A percentile compares a stretch with the other conserved stretches of the same genome.
These are phyloP conservation scores for Setipinna tenuifilis DNA, from an alignment of 2,797 vertebrate genomes.

Conservation along the genomic window DNA sequence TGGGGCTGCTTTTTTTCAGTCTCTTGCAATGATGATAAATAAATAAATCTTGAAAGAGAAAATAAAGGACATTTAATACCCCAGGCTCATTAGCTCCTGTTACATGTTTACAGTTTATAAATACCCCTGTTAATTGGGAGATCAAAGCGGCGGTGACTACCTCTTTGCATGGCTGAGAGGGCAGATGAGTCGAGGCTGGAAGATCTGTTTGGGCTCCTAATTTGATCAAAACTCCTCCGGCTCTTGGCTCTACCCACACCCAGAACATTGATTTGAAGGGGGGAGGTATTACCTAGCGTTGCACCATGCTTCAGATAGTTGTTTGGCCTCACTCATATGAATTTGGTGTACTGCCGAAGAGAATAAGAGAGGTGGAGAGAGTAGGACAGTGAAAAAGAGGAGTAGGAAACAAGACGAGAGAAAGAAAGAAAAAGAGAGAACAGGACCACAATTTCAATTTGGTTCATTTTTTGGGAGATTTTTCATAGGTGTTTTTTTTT, in stretches of 20 bases:
- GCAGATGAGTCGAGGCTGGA: conserved; percentile 49
- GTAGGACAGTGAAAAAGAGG: not conserved
- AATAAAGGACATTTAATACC: conserved; percentile 47
- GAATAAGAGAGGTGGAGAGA: not conserved
- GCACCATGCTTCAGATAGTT: conserved; percentile 33
- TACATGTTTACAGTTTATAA: conserved; percentile 77
- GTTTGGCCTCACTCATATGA: not conserved
- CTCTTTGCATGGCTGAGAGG: conserved; percentile 64
- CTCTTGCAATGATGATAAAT: conserved; percentile 3
- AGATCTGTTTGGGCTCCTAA: conserved; percentile 47
- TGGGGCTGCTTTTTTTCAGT: conserved; percentile 29
- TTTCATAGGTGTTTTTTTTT: not conserved
- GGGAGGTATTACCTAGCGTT: conserved; percentile 40
- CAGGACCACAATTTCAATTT: not conserved
- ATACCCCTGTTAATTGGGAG: conserved; percentile 72
- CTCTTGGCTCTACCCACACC: conserved; percentile 32
- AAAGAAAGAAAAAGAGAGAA: not conserved
- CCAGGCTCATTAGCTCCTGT: conserved; percentile 71
- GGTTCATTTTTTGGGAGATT: not conserved
- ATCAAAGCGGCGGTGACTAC: conserved; percentile 63
- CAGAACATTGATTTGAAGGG: conserved; percentile 40
- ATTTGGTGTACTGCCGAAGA: not conserved
- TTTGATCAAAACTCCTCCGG: conserved; percentile 52
- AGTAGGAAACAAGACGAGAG: not conserved
- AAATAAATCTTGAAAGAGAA: not conserved